phyloP scores from a whole-genome alignment of 2,113 vertebrate genomes.

The Sander lucioperca region DNA sequence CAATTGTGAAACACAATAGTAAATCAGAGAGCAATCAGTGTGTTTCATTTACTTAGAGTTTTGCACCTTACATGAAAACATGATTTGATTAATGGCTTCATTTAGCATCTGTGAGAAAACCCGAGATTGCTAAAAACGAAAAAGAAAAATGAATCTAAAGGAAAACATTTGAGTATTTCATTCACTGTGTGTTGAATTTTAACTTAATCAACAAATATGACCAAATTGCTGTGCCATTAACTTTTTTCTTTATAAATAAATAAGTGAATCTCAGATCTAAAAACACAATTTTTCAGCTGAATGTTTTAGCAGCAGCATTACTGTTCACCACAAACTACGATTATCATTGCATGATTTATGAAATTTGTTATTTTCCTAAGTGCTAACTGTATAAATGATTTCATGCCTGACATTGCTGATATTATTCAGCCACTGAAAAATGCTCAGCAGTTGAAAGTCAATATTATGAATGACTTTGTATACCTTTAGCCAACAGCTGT shows the following conservation, averaged over 20 bases:
- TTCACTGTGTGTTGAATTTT: conserved; percentile 9
- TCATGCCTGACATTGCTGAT: neutral
- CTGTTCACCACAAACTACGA: neutral
- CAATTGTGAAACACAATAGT: conserved; percentile 71
- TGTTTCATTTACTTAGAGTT: conserved; percentile 60
- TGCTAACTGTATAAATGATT: neutral
- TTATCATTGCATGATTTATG: conserved; percentile 2
- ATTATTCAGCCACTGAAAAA: neutral
- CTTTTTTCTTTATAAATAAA: conserved; percentile 13
- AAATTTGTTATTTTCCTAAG: conserved; percentile 21
- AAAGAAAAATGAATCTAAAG: neutral
- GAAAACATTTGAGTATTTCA: neutral
- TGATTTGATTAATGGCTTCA: conserved; percentile 67
- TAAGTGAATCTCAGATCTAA: neutral
- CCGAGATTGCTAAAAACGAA: neutral
- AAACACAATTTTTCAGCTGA: neutral
- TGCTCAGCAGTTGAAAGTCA: conserved; percentile 6
- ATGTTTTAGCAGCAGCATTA: neutral
- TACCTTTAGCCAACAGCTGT: conserved; percentile 42
- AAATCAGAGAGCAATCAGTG: conserved; percentile 76
- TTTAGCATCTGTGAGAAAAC: conserved; percentile 57
- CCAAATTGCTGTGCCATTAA: conserved; percentile 8
- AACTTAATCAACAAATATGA: conserved; percentile 11
- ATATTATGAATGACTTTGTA: neutral
- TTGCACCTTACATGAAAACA: conserved; percentile 41